A percentile compares a stretch with the other conserved stretches of the same genome.
phyloP scores from a whole-genome alignment of 2,888 invertebrate species.

The Monopis laevigella region DNA sequence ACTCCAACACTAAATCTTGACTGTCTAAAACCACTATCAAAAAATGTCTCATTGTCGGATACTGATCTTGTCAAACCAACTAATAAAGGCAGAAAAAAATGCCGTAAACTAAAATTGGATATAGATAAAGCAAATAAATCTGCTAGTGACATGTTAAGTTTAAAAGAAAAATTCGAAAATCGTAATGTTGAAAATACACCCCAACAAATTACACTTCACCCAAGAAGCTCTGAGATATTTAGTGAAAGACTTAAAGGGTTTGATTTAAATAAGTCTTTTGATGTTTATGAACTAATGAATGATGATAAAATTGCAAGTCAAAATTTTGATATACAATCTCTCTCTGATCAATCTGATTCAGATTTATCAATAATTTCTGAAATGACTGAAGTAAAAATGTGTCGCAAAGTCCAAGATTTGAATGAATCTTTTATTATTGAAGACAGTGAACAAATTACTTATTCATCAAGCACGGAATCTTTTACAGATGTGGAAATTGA shows the following conservation, averaged over 20 bases:
- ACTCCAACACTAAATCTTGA: not conserved
- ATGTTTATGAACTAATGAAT: slow-evolving; percentile 38
- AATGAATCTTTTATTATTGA: slow-evolving; percentile 21
- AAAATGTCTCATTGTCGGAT: slow-evolving; percentile 44
- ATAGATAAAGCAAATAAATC: slow-evolving; percentile 44
- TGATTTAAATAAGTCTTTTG: slow-evolving; percentile 45
- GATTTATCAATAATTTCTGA: slow-evolving; percentile 32
- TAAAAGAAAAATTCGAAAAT: slow-evolving; percentile 18
- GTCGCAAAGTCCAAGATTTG: slow-evolving; percentile 35
- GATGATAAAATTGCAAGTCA: slow-evolving; percentile 33
- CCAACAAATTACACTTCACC: slow-evolving; percentile 41
- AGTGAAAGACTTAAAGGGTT: slow-evolving; percentile 36
- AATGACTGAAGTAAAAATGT: slow-evolving; percentile 40
- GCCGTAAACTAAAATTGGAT: slow-evolving; percentile 42
- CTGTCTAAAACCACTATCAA: slow-evolving; percentile 29
- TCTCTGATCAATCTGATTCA: slow-evolving; percentile 44
- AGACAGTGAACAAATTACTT: slow-evolving; percentile 22
- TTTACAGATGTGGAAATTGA: slow-evolving; percentile 49
- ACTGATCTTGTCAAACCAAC: slow-evolving; percentile 33
- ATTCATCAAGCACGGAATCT: slow-evolving; percentile 41
- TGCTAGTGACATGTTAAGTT: slow-evolving; percentile 27
- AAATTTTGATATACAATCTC: slow-evolving; percentile 37
- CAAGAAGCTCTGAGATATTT: slow-evolving; percentile 39
- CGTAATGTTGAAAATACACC: slow-evolving; percentile 47
- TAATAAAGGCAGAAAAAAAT: slow-evolving; percentile 28